Evolutionary conservation across 2,888 invertebrate species (phyloP).

Genomic region (Drosophila borealis): DNA sequence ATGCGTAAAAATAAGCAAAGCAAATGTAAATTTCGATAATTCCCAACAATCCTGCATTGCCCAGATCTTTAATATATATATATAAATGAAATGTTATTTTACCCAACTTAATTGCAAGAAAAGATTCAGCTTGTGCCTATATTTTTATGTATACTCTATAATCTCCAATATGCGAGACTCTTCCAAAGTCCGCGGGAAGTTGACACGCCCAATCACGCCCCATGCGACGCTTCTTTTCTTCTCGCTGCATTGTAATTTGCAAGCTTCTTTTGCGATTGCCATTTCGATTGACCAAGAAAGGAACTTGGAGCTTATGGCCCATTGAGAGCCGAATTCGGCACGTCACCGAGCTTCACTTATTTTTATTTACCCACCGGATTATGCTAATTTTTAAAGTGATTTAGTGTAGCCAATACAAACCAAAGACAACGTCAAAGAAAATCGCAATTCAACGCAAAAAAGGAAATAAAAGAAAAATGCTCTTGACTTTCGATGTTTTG

Average conservation of each 20-base stretch:
- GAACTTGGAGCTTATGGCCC: conserved; percentile 39
- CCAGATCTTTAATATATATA: background rate
- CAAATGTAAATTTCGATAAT: conserved; percentile 4
- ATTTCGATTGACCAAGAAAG: conserved; percentile 46
- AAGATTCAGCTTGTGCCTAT: too few relatives aligned
- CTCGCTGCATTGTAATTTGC: conserved; percentile 38
- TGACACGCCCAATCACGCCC: background rate
- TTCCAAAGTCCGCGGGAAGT: background rate
- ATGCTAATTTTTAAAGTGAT: conserved; percentile 81
- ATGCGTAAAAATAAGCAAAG: background rate
- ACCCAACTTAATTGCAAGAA: background rate
- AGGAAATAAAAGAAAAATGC: conserved; percentile 7
- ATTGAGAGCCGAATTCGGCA: conserved; percentile 48
- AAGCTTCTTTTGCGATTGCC: conserved; percentile 33
- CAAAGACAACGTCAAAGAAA: conserved; percentile 35
- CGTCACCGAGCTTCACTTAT: conserved; percentile 65
- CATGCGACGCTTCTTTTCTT: background rate
- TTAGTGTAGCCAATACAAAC: conserved; percentile 71
- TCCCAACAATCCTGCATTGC: background rate
- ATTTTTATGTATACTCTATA: background rate
- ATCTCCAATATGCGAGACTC: background rate
- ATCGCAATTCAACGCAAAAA: conserved; percentile 24
- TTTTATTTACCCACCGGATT: conserved; percentile 80
- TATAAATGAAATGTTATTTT: background rate
- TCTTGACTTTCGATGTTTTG: conserved; percentile 40